Evolutionary conservation across 2,888 invertebrate genomes (phyloP).

Genomic region (Zelleria hepariella): DNA sequence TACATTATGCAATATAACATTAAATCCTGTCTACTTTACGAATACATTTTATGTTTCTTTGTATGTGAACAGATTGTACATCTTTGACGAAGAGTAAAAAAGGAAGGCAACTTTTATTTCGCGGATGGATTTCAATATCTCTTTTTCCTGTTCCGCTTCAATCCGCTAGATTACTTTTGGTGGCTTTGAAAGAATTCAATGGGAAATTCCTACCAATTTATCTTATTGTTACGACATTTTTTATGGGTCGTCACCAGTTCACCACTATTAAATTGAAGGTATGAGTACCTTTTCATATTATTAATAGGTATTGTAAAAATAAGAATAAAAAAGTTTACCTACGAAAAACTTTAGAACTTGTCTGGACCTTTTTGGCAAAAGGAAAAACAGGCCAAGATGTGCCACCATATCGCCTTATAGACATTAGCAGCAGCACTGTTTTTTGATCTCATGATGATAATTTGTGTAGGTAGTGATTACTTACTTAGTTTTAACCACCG

Average conservation of each 20-base stretch:
- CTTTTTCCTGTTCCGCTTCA: slow-evolving; percentile 49
- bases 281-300: too few relatives aligned
- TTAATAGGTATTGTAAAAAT: too few relatives aligned
- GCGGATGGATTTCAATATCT: slow-evolving; percentile 49
- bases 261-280: too few relatives aligned
- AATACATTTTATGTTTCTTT: neutral
- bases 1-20: neutral
- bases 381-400: too few relatives aligned
- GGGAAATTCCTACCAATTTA: neutral
- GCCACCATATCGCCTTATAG: too few relatives aligned
- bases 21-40: neutral
- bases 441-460: too few relatives aligned
- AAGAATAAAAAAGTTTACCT: too few relatives aligned
- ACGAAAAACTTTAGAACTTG: too few relatives aligned
- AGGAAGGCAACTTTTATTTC: slow-evolving; percentile 39
- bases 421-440: too few relatives aligned
- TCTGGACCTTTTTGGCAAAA: too few relatives aligned
- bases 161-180: slow-evolving; percentile 47
- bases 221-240: neutral
- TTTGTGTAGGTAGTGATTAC: too few relatives aligned
- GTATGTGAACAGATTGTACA: slow-evolving; percentile 17
- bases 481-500: too few relatives aligned
- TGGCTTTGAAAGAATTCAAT: neutral
- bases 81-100: slow-evolving; percentile 28
- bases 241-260: neutral